phyloP scores from a whole-genome alignment of 2,888 invertebrate genomes.

The Pandemis cinnamomeana region DNA sequence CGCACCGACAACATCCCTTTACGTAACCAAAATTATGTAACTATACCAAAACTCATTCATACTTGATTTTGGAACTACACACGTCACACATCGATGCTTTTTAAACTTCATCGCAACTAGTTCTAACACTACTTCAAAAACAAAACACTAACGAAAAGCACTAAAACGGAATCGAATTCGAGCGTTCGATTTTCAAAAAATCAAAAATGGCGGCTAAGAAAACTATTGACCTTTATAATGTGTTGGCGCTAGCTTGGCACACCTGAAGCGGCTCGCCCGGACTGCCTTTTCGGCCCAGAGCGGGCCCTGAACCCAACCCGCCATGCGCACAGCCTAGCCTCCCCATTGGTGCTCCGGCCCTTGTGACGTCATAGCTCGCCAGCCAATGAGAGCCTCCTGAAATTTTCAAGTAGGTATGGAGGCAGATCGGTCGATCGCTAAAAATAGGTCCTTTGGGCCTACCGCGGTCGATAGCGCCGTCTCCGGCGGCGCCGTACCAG shows the following conservation, averaged over 20 bases:
- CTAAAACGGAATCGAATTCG: conserved; percentile 41
- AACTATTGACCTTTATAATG: conserved; percentile 72
- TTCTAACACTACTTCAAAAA: conserved; percentile 25
- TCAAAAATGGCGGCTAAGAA: conserved; percentile 35
- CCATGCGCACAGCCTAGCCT: conserved; percentile 67
- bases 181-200: conserved; percentile 49
- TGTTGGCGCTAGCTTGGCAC: conserved; percentile 74
- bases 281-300: conserved; percentile 66
- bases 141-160: conserved; percentile 36
- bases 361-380: conserved; percentile 72
- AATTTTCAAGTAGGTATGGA: conserved; percentile 80
- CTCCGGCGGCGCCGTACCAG: conserved; percentile 4
- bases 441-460: conserved; percentile 71
- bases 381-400: conserved; percentile 71
- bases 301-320: conserved; percentile 63
- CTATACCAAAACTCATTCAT: conserved; percentile 23
- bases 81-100: background rate
- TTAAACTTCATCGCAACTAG: background rate
- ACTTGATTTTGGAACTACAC: background rate
- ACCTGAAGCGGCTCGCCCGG: conserved; percentile 80
- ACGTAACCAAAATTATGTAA: conserved; percentile 53
- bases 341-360: conserved; percentile 67
- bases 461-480: conserved; percentile 40
- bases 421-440: conserved; percentile 73
- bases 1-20: conserved; percentile 46